phyloP scores from a whole-genome alignment of 2,797 vertebrate species.

The Tinamus major region DNA sequence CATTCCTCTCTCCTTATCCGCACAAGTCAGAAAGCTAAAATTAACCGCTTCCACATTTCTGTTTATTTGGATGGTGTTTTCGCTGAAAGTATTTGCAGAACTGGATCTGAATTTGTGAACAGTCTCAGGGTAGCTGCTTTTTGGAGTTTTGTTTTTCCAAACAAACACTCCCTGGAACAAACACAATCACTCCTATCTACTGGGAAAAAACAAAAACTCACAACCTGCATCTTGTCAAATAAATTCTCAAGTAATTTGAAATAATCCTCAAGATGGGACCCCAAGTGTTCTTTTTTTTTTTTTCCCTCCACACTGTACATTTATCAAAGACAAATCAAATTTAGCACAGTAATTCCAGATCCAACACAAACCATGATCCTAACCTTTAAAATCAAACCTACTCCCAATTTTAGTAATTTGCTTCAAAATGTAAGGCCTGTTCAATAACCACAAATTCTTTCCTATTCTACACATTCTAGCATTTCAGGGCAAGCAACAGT shows the following conservation, averaged over 20 bases:
- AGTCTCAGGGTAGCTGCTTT: background rate
- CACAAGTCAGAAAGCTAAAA: background rate
- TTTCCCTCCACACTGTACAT: background rate
- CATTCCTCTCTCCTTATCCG: conserved; percentile 20
- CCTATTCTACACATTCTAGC: background rate
- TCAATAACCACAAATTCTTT: background rate
- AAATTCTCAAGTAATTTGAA: background rate
- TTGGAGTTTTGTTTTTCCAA: fast-evolving
- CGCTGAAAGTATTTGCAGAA: background rate
- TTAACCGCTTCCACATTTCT: background rate
- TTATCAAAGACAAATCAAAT: background rate
- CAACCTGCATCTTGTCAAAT: background rate
- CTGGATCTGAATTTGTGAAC: background rate
- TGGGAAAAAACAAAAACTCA: background rate
- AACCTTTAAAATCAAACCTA: background rate
- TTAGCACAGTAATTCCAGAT: background rate
- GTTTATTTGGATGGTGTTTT: background rate
- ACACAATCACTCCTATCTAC: background rate
- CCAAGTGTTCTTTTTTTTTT: background rate
- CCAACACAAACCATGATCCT: background rate
- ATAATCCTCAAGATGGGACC: background rate
- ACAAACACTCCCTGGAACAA: background rate
- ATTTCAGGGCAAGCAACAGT: background rate
- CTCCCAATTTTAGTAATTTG: background rate
- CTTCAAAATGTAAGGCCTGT: background rate